Base-by-base conservation (phyloP, 2,113 vertebrate genomes). In the Microcebus ravelobensis region DNA sequence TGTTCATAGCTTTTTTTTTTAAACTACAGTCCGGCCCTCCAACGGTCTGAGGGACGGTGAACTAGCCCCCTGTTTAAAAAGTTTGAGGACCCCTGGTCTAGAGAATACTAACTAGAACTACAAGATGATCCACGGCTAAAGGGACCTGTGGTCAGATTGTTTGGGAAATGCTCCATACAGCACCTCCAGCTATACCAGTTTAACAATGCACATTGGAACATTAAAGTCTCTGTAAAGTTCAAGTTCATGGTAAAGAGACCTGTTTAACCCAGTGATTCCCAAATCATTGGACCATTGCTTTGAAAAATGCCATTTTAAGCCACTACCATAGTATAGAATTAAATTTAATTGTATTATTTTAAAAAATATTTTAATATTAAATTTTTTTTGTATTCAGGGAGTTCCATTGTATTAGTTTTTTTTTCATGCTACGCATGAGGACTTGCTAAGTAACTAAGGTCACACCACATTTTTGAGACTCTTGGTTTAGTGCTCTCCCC, bases 231-330 rank as follows among this genome's bases (percentile, higher is more conserved):
- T 55, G 2, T 18, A 34, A 83, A 57, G 21, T 70, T 71, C 2
- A 9, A 2, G 42, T 42, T 42, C 42, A 6, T 27, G 29, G 42
- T 63, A 55, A 84, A 74, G 20, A 96, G 86, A 82, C 42, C 61
- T 68, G 8, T 39, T 87, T 76, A 83, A 73, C 36, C 3, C 11
- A 77, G 14, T 84, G 68, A 82, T 74, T 71, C 65, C 29, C 13
- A 90, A 71, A 63, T 71, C 5, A 10, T 68, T 95, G 79, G n/a
- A 74, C 15, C 8, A 20, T 18, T 80, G 63, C 74, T 91, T 65
- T 95, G 63, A 79, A n/a, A 86, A 92, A 92, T 42, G 6, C 36
- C 20, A 92, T 39, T 96, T 79, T 91, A 80, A 67, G 90, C 12
- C 6, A 20, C 34, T 73, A 65, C 9, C 87, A 36, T 86, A 42